phyloP scores from a whole-genome alignment of 2,797 vertebrate genomes.

The Micrastur ruficollis region DNA sequence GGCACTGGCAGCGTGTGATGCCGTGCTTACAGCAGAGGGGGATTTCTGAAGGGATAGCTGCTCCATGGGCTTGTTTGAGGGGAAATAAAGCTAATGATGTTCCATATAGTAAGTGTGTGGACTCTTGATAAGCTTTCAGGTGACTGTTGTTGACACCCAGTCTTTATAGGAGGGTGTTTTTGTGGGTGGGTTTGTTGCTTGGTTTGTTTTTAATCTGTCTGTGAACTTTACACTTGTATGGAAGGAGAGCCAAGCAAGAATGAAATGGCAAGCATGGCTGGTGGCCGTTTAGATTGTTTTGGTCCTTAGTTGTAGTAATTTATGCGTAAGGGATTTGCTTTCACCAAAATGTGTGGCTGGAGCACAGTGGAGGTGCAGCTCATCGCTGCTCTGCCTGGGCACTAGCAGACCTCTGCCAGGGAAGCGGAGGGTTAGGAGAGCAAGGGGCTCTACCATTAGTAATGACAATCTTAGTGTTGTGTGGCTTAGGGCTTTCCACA shows the following conservation, averaged over 20 bases:
- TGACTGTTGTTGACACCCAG: neutral
- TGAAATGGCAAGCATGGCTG: neutral
- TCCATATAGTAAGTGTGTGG: fast-evolving
- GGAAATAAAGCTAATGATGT: neutral
- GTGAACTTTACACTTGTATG: neutral
- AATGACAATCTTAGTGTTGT: fast-evolving
- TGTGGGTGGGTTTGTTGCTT: neutral
- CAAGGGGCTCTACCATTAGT: fast-evolving
- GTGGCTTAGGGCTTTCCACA: neutral
- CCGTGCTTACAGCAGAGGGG: fast-evolving
- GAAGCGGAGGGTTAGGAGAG: neutral
- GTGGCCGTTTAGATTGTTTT: neutral
- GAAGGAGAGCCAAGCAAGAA: neutral
- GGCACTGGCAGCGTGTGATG: fast-evolving
- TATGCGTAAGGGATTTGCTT: neutral
- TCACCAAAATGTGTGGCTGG: neutral
- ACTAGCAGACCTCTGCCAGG: fast-evolving
- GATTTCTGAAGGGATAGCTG: neutral
- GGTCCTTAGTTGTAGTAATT: no score
- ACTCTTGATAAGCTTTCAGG: fast-evolving
- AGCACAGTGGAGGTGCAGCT: neutral
- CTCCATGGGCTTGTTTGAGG: neutral
- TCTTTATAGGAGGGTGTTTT: neutral
- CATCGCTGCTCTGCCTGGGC: neutral
- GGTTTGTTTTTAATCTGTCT: neutral